Conservation (phyloP, 2,113 vertebrate species). For the Daboia siamensis region DNA sequence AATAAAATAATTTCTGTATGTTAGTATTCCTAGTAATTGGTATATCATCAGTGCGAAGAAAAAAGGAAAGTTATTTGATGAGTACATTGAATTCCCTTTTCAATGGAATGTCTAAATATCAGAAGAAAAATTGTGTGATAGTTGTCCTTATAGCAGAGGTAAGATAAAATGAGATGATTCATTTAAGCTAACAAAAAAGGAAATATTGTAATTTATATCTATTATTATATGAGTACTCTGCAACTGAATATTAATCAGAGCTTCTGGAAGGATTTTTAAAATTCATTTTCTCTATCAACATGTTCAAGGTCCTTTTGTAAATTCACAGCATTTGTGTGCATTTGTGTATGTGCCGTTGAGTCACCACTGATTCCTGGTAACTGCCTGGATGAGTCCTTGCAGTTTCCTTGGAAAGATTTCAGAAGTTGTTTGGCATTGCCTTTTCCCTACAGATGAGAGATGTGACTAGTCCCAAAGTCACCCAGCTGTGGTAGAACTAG, state of each 20-base stretch:
- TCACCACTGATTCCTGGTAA: neutral
- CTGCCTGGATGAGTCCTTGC: neutral
- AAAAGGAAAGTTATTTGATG: conserved; percentile 79
- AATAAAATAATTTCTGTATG: conserved; percentile 8
- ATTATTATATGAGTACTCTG: neutral
- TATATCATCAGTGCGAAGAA: conserved; percentile 80
- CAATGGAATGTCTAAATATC: conserved; percentile 65
- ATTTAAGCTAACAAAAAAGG: neutral
- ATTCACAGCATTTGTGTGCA: neutral
- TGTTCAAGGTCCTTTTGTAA: neutral
- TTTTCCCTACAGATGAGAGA: neutral
- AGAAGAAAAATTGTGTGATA: conserved; percentile 75
- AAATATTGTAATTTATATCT: neutral
- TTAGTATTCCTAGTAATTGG: conserved; percentile 86
- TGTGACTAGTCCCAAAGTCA: neutral
- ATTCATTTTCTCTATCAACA: neutral
- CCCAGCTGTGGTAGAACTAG: neutral
- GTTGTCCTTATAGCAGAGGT: conserved; percentile 89
- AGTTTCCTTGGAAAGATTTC: neutral
- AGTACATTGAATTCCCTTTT: conserved; percentile 78
- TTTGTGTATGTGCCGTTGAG: neutral
- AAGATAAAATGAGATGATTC: conserved; percentile 12
- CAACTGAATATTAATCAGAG: neutral
- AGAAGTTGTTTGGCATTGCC: neutral
- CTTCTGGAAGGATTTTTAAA: conserved; percentile 19